These are phyloP conservation scores for Pseudonaja textilis DNA, from an alignment of 2,113 vertebrate species.

Conservation along the genomic window DNA sequence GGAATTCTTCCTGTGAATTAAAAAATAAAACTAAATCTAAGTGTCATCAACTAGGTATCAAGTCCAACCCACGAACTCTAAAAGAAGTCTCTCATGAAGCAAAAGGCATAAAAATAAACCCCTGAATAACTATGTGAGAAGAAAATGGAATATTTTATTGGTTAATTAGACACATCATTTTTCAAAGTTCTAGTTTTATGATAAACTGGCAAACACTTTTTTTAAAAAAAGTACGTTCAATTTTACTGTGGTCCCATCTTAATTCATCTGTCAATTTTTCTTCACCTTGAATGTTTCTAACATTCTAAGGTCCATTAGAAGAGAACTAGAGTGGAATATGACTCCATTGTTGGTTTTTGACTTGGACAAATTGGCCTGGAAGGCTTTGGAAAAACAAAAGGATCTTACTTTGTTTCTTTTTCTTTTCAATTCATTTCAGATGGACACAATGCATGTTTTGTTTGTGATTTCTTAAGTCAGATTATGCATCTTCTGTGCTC, in stretches of 20 bases:
- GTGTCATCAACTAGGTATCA: not conserved
- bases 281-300: not conserved
- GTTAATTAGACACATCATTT: not conserved
- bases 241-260: not conserved
- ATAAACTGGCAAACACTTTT: not conserved
- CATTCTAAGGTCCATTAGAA: slow-evolving; percentile 5
- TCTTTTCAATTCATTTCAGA: not conserved
- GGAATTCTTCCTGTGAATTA: not conserved
- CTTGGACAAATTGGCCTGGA: not conserved
- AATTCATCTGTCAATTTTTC: not conserved
- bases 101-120: not conserved
- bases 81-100: not conserved
- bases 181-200: not conserved
- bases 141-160: not conserved
- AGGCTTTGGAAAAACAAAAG: not conserved
- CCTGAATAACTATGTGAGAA: not conserved
- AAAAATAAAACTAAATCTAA: not conserved
- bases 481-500: not conserved
- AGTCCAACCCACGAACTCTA: not conserved
- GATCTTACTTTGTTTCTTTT: not conserved
- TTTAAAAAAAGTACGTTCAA: not conserved
- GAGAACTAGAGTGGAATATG: not conserved
- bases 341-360: not conserved
- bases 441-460: not conserved
- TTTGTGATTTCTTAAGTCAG: not conserved